These are phyloP conservation scores for Cenopis cana DNA, from an alignment of 2,888 invertebrate genomes.

Conservation along the genomic window DNA sequence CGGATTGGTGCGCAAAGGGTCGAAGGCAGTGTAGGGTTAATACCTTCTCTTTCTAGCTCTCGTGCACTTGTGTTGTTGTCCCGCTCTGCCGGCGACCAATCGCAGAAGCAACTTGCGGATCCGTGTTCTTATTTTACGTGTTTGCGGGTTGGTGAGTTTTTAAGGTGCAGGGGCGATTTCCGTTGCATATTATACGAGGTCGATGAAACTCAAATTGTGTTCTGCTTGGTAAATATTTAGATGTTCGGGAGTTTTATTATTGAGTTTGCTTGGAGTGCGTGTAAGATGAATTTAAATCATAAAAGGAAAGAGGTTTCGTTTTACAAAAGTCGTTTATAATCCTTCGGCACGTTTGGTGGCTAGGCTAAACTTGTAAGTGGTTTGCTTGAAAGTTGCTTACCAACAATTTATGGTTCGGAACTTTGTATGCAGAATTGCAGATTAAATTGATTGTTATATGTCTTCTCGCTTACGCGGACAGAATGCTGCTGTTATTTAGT, in stretches of 20 bases:
- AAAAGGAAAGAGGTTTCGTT: background rate
- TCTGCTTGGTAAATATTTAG: constrained; percentile 31
- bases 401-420: too few relatives aligned
- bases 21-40: constrained; percentile 65
- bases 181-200: constrained; percentile 40
- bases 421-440: too few relatives aligned
- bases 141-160: constrained; percentile 71
- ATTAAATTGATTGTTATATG: too few relatives aligned
- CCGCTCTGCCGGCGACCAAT: constrained; percentile 68
- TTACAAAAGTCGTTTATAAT: background rate
- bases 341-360: too few relatives aligned
- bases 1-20: constrained; percentile 83
- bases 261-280: constrained; percentile 5
- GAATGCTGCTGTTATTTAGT: too few relatives aligned
- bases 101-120: constrained; percentile 61
- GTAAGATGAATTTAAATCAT: background rate
- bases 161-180: constrained; percentile 46
- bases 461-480: too few relatives aligned
- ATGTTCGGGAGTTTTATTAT: constrained; percentile 14
- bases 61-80: constrained; percentile 51
- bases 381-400: too few relatives aligned
- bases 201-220: constrained; percentile 37
- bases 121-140: constrained; percentile 70
- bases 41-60: constrained; percentile 57
- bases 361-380: too few relatives aligned